Evolutionary conservation across 2,113 vertebrate species (phyloP).

Genomic region (Macrotis lagotis): DNA sequence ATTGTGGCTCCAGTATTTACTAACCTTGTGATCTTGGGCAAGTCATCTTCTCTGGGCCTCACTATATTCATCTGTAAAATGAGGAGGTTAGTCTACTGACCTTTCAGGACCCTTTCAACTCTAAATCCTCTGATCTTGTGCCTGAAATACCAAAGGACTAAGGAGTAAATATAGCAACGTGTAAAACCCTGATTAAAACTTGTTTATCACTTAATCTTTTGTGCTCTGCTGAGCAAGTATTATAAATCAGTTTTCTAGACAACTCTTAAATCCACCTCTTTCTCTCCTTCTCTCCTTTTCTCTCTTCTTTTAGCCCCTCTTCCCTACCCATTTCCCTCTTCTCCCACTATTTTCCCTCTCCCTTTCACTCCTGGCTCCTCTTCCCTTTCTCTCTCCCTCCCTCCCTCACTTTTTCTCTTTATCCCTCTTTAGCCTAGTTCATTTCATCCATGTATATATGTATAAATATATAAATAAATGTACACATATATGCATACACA

Average conservation of each 20-base stretch:
- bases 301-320: not conserved
- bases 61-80: not conserved
- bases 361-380: too few relatives aligned
- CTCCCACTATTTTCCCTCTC: not conserved
- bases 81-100: not conserved
- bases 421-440: not conserved
- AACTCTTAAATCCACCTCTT: not conserved
- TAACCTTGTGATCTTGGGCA: not conserved
- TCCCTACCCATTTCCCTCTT: not conserved
- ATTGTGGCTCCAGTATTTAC: not conserved
- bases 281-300: not conserved
- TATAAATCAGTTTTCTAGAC: conserved; percentile 48
- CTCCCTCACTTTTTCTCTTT: not conserved
- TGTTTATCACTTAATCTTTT: conserved; percentile 34
- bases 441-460: not conserved
- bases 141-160: not conserved
- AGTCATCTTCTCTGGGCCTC: not conserved
- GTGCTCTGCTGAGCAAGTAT: conserved; percentile 28
- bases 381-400: not conserved
- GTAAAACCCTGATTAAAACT: not conserved
- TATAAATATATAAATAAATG: too few relatives aligned
- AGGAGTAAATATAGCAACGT: not conserved
- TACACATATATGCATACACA: too few relatives aligned
- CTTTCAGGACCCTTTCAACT: not conserved
- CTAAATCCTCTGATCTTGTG: not conserved